Evolutionary conservation across 2,113 vertebrate genomes (phyloP), one percentile per base, ranked within the genome.

Genomic region (Cercopithecus mona): DNA sequence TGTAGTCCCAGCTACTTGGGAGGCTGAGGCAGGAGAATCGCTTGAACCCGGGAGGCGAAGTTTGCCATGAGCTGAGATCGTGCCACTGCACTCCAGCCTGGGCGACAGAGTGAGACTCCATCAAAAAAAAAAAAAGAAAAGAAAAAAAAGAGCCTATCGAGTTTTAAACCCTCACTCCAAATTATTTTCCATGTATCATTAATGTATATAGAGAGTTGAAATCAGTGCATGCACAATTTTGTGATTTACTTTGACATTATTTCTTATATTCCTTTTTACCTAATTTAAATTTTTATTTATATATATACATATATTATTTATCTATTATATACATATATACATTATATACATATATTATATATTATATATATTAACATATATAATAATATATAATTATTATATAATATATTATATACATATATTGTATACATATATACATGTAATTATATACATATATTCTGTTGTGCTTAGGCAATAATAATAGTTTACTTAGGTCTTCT

Each of bases 131-230:
- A 61, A 61, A 12, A 27, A 61, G 27, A 12, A 61, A 27, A 27
- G 6, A 61, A 61, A 30, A 35, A 66, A 90, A 97, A 94, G 27
- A 89, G 23, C 16, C 78, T 81, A 14, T 72, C 95, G 61, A 79
- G 20, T 90, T 95, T 93, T 92, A 92, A 95, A 89, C 11, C 82
- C 64, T 93, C 68, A 93, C 5, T 79, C 87, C 38, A 90, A 50
- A 93, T 93, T 94, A 16, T 87, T 81, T 80, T 83, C 48, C 32
- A 50, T 43, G 30, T 66, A 50, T 48, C 9, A 64, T n/a, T n/a
- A 92, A 0, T 81, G 14, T 88, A 6, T 82, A 43, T 73, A 48
- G 14, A 83, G 73, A 85, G 70, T 79, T 88, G n/a, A 88, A 95
- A 79, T 89, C 73, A 94, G 1, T 86, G n/a, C 43, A 72, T 89